These are phyloP conservation scores for Brachionus asplanchnoidis DNA, from an alignment of 1,140 invertebrate species.

Conservation along the genomic window DNA sequence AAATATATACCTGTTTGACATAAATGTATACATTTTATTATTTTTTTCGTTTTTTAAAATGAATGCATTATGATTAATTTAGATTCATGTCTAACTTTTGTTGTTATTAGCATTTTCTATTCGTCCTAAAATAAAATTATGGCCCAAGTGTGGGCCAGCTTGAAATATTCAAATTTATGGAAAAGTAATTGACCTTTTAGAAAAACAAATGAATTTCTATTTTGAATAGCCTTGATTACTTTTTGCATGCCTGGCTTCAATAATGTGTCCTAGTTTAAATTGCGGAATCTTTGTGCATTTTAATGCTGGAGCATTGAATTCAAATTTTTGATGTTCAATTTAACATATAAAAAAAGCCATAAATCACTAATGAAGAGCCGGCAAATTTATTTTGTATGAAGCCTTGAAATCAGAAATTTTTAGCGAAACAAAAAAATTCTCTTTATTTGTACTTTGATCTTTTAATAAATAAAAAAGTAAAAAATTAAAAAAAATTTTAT, in stretches of 20 bases:
- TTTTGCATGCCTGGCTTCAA: background rate
- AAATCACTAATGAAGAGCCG: background rate
- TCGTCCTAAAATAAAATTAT: background rate
- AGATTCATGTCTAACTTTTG: background rate
- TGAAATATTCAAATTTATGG: background rate
- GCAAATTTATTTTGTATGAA: background rate
- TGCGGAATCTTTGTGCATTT: background rate
- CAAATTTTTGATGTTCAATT: background rate
- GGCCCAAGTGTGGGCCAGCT: background rate
- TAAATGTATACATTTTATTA: background rate
- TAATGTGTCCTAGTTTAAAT: background rate
- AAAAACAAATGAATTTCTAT: background rate
- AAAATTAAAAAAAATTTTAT: too few species aligned
- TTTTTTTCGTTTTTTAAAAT: background rate
- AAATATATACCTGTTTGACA: constrained; percentile 2
- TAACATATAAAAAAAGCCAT: background rate
- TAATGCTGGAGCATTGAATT: background rate
- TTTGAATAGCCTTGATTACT: background rate
- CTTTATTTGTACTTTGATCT: too few species aligned
- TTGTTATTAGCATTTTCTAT: background rate
- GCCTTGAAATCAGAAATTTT: background rate
- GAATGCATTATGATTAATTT: background rate
- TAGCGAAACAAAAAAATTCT: too few species aligned
- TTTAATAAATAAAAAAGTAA: too few species aligned
- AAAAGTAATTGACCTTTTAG: background rate